phyloP scores from a whole-genome alignment of 2,113 vertebrate species.

The Aviceda subcristata region DNA sequence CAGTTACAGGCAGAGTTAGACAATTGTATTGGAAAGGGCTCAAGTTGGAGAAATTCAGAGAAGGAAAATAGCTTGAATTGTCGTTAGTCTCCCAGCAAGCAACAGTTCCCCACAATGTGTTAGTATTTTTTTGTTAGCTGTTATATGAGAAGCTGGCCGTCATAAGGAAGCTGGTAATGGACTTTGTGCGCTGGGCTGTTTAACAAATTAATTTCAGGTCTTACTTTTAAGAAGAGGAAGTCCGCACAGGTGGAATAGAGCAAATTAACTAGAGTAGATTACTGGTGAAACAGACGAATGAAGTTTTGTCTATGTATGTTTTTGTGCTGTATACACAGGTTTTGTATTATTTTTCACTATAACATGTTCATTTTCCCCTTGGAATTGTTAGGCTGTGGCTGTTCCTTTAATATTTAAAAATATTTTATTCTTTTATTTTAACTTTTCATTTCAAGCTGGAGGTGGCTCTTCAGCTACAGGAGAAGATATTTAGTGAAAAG shows the following conservation, averaged over 20 bases:
- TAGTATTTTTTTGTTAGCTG: neutral
- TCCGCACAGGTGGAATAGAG: neutral
- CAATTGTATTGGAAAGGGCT: neutral
- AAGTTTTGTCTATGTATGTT: neutral
- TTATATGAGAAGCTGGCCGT: neutral
- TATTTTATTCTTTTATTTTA: neutral
- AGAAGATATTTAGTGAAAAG: neutral
- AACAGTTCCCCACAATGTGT: neutral
- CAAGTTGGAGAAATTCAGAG: neutral
- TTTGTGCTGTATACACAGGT: neutral
- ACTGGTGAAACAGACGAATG: neutral
- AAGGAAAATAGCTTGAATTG: conserved; percentile 1
- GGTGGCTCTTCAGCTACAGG: neutral
- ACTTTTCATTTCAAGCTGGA: neutral
- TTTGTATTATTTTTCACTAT: neutral
- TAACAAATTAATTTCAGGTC: conserved; percentile 12
- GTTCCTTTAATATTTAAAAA: neutral
- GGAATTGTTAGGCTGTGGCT: neutral
- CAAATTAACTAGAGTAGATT: neutral
- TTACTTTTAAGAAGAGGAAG: neutral
- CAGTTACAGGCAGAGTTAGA: neutral
- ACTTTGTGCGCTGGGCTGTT: neutral
- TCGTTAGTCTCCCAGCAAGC: neutral
- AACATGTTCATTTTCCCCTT: neutral
- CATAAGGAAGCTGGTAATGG: neutral